Base-by-base conservation (phyloP, 2,113 vertebrate species). In the Paedocypris sp. region DNA sequence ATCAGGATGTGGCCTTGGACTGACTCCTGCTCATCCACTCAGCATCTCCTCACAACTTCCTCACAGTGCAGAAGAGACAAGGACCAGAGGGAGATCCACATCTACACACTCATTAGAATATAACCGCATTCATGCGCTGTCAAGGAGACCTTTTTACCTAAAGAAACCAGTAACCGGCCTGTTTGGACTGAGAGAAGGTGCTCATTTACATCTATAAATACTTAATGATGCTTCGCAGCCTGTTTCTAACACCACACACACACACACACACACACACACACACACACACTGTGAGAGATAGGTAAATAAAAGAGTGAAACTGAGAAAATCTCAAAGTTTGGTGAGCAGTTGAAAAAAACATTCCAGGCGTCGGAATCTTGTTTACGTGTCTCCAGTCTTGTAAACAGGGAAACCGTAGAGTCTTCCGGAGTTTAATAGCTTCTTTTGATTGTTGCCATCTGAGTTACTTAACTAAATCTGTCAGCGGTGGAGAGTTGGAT, bases 101-200 rank as follows among this genome's bases (percentile, higher is more conserved):
- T 4, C 48, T 20, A 45, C 18, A 43, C 63, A 50, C 50, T 57
- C 47, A 43, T 60, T 28, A 22, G 38, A 42, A 25, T 64, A 65
- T 68, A 47, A 62, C 39, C 49, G 60, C 23, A 56, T 29, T 52
- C 35, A 12, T 26, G 56, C 54, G 42, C 59, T 77, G 50, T 65
- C 26, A 54, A 46, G 38, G 46, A 56, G 50, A 61, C 22, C 18
- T 59, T 46, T 5, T 16, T 10, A 28, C 15, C 31, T 67, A 69
- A 72, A 58, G 70, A 70, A 60, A 20, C 22, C 62, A 69, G 52
- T 61, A 56, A 43, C 6, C 9, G 5, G 39, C 9, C 26, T 3
- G 13, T 6, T 32, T 7, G 28, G 46, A 9, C 13, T 11, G 18
- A 12, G 22, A 42, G 8, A 39, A 23, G 12, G 46, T 59, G n/a